A percentile compares a stretch with the other conserved stretches of the same genome.
Evolutionary conservation across 2,888 invertebrate genomes (phyloP).

Genomic region (Pilophorus perplexus): DNA sequence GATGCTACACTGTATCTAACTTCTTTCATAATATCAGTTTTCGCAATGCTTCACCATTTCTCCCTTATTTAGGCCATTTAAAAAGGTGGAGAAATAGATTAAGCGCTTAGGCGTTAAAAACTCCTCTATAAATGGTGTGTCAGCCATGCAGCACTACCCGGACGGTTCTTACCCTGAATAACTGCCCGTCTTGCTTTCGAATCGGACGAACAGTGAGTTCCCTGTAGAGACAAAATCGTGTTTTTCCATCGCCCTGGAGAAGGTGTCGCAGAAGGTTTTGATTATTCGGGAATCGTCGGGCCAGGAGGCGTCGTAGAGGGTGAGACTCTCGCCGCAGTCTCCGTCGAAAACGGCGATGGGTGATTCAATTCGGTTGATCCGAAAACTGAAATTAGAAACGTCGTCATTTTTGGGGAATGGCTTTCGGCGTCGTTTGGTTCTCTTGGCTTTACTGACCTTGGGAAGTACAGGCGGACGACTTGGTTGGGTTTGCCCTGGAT

Average conservation of each 20-base stretch:
- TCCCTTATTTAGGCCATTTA: no score
- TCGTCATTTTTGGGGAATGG: no score
- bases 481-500: slow-evolving; percentile 83
- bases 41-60: no score
- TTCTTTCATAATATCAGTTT: no score
- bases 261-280: slow-evolving; percentile 92
- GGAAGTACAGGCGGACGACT: slow-evolving; percentile 85
- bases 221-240: slow-evolving; percentile 88
- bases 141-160: no score
- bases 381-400: slow-evolving; percentile 60
- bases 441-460: slow-evolving; percentile 61
- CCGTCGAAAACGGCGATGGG: slow-evolving; percentile 82
- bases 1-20: no score
- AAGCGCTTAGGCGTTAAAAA: no score
- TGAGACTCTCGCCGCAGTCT: slow-evolving; percentile 86
- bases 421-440: no score
- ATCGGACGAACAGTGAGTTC: slow-evolving; percentile 80
- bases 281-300: slow-evolving; percentile 87
- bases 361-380: slow-evolving; percentile 84
- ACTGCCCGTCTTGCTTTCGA: slow-evolving; percentile 88
- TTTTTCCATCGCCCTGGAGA: slow-evolving; percentile 89
- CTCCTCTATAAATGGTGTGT: no score
- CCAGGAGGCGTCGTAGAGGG: slow-evolving; percentile 82
- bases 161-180: slow-evolving; percentile 80
- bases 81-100: no score